These are phyloP conservation scores for Zaprionus inermis DNA, from an alignment of 1,140 invertebrate species.

Conservation along the genomic window DNA sequence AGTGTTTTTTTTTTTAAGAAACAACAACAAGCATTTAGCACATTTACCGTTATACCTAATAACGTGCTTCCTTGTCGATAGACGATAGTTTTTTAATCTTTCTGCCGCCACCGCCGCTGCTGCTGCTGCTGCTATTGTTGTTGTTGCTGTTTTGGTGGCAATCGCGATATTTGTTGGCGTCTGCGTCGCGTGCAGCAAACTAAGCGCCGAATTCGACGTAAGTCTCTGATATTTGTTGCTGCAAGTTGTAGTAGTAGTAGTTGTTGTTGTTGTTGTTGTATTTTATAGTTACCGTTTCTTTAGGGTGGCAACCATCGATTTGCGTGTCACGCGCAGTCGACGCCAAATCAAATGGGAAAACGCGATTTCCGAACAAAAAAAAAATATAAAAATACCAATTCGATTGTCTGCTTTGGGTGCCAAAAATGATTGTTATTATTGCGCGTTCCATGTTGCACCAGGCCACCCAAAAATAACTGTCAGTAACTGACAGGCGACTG, in stretches of 20 bases:
- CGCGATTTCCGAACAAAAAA: conserved; percentile 32
- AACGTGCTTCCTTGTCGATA: conserved; percentile 72
- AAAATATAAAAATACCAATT: conserved; percentile 16
- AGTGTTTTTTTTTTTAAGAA: conserved; percentile 33
- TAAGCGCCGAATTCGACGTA: conserved; percentile 74
- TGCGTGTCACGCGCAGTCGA: conserved; percentile 70
- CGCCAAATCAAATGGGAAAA: conserved; percentile 69
- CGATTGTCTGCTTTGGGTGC: conserved; percentile 49
- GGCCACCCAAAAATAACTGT: conserved; percentile 45
- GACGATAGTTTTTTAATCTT: conserved; percentile 14
- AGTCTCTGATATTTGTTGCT: conserved; percentile 41
- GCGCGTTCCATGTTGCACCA: conserved; percentile 34
- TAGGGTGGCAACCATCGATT: conserved; percentile 79
- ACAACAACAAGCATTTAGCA: conserved; percentile 45
- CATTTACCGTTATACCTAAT: conserved; percentile 64
- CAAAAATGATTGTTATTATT: conserved; percentile 55
- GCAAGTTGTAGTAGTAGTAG: conserved; percentile 32
- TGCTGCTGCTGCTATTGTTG: conserved; percentile 24
- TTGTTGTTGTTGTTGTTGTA: conserved; percentile 33
- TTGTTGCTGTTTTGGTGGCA: conserved; percentile 26
- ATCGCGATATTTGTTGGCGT: conserved; percentile 39
- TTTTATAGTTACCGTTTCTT: conserved; percentile 37
- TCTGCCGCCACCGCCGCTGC: conserved; percentile 7
- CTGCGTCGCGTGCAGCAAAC: conserved; percentile 72
- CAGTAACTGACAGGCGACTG: conserved; percentile 23